Evolutionary conservation across 2,888 invertebrate species (phyloP), one percentile per base, ranked within the genome.

Genomic region (Chrysomela aeneicollis): DNA sequence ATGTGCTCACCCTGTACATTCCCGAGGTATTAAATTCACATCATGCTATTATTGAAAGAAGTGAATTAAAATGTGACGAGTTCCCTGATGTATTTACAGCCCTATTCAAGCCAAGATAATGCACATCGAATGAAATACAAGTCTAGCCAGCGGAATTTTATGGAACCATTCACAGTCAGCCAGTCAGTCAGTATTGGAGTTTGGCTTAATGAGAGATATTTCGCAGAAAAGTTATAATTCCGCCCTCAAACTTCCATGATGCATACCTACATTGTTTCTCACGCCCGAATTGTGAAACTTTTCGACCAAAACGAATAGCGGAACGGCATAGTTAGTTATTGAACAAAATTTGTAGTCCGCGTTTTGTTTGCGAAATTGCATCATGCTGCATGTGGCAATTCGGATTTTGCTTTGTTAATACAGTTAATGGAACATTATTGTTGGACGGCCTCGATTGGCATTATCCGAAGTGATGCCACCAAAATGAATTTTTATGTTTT

Each of bases 281-380:
- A 57, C 26, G 47, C 46, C 22, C 42, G 57, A 46, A 57, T 57
- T 57, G 57, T 46, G 30, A 42, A 57, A 46, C 46, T 46, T 57
- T 46, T 30, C 57, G 12, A 57, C 57, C 57, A 46, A 46, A 46
- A 57, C 26, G 47, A 37, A 57, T 57, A 12, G 42, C 15, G 47
- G 17, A 17, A 18, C 37, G 42, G 37, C 37, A 42, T 46, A 57
- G 57, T 42, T 46, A 57, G 57, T 42, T 57, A 2, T 22, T 26
- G 37, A 46, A 57, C 57, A 57, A 46, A 46, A 21, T 49, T 49
- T 12, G 37, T 46, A 26, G 26, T 17, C 15, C 42, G 15, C 42
- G 15, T 42, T 42, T 42, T 42, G 42, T 42, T 42, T 3, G 35
- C 12, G 42, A 15, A 26, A 5, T 26, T 26, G 26, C 26, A 5